These are phyloP conservation scores for Metaphire vulgaris DNA, from an alignment of 1,140 invertebrate genomes.

Conservation along the genomic window DNA sequence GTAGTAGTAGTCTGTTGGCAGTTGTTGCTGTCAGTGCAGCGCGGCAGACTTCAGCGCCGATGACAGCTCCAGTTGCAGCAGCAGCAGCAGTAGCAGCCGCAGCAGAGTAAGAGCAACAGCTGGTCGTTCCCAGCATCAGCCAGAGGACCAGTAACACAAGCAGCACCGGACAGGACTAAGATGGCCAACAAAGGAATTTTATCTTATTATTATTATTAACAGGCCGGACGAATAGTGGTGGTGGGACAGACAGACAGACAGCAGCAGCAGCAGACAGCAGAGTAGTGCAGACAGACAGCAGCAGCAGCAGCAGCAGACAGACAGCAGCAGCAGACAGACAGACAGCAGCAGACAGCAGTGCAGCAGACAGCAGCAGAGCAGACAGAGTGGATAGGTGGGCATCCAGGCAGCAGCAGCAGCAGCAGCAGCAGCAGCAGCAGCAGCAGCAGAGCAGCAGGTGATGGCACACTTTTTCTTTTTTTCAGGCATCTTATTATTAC, in stretches of 20 bases:
- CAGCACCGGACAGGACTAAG: not conserved
- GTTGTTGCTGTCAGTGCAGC: too few relatives aligned
- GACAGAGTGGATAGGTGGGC: not conserved
- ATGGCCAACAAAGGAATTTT: too few relatives aligned
- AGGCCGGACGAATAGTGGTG: too few relatives aligned
- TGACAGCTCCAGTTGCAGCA: too few relatives aligned
- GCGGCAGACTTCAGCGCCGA: too few relatives aligned
- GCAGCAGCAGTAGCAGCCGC: not conserved
- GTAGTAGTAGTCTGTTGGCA: too few relatives aligned
- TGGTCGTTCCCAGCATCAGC: not conserved
- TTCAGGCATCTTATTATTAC: too few relatives aligned
- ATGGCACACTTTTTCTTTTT: too few relatives aligned
- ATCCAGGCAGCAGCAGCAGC: not conserved
- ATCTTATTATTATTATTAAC: too few relatives aligned
- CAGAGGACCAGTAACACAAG: not conserved
- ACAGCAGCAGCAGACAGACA: not conserved
- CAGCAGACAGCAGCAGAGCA: not conserved
- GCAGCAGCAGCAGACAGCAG: not conserved
- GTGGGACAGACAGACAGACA: not conserved
- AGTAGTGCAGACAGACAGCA: constrained; percentile 5
- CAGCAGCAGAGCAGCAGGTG: not conserved
- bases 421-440: not conserved
- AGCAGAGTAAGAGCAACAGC: not conserved
- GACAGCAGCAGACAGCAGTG: constrained; percentile 1
- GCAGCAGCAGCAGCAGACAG: not conserved